Percentiles rank a stretch among this genome's conserved stretches.
Evolutionary conservation across 2,113 vertebrate species (phyloP).

Genomic region (Alectura lathami): DNA sequence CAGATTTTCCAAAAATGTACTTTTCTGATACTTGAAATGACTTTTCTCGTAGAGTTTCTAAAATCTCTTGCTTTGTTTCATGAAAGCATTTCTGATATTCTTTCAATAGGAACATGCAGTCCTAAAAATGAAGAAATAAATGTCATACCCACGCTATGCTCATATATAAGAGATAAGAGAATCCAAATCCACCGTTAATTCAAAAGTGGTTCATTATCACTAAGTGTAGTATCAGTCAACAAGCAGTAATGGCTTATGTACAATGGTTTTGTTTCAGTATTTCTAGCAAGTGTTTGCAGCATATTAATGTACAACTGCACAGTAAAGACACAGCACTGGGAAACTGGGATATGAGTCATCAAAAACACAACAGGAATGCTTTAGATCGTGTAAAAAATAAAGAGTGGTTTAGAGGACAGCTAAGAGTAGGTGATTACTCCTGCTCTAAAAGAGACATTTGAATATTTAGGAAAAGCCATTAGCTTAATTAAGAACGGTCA

Average conservation of each 20-base stretch:
- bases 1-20: constrained; percentile 85
- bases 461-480: not conserved
- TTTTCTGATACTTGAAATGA: constrained; percentile 82
- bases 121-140: constrained; percentile 64
- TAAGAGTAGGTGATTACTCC: not conserved
- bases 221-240: not conserved
- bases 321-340: not conserved
- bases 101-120: constrained; percentile 79
- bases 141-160: not conserved
- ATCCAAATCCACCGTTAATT: not conserved
- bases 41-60: constrained; percentile 69
- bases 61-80: constrained; percentile 75
- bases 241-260: not conserved
- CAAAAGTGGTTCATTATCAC: not conserved
- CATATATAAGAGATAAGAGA: not conserved
- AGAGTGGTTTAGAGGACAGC: not conserved
- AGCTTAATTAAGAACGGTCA: not conserved
- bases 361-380: not conserved
- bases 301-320: not conserved
- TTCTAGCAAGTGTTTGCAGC: not conserved
- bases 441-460: not conserved
- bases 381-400: not conserved
- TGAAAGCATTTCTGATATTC: constrained; percentile 83
- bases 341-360: not conserved
- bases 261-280: not conserved